A percentile compares a stretch with the other conserved stretches of the same genome.
phyloP scores from a whole-genome alignment of 2,888 invertebrate species.

The Phortica magna region DNA sequence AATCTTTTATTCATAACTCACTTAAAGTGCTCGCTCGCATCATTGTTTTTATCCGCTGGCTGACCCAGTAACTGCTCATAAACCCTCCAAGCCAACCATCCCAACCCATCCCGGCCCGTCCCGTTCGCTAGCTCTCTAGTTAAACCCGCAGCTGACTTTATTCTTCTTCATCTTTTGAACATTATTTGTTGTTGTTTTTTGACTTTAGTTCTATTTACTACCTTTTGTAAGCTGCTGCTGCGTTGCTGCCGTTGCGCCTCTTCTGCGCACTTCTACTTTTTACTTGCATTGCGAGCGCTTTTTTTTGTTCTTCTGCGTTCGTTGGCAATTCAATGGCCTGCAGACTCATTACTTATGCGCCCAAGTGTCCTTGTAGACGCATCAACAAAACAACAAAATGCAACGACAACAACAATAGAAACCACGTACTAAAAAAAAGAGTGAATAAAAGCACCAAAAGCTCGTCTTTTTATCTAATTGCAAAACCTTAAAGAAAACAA shows the following conservation, averaged over 20 bases:
- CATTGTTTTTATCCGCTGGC: neutral
- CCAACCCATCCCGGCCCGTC: neutral
- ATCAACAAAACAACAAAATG: slow-evolving; percentile 38
- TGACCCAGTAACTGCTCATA: slow-evolving; percentile 13
- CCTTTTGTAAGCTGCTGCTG: slow-evolving; percentile 29
- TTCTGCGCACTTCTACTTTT: slow-evolving; percentile 50
- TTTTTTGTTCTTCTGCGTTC: slow-evolving; percentile 26
- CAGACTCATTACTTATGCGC: slow-evolving; percentile 40
- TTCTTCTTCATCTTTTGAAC: neutral
- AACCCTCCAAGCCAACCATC: neutral
- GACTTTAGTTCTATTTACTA: neutral
- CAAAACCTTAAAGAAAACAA: slow-evolving; percentile 2
- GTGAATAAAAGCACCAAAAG: slow-evolving; percentile 33
- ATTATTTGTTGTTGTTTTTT: slow-evolving; percentile 22
- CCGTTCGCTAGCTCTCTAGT: slow-evolving; percentile 31
- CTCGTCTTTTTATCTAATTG: neutral
- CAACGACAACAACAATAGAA: slow-evolving; percentile 31
- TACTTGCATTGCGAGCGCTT: slow-evolving; percentile 72
- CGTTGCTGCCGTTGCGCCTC: neutral
- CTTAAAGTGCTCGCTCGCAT: neutral
- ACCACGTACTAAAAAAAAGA: slow-evolving; percentile 28
- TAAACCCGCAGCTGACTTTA: slow-evolving; percentile 27
- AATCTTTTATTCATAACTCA: slow-evolving; percentile 5
- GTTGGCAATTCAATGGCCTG: slow-evolving; percentile 28
- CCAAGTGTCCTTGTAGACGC: slow-evolving; percentile 53